These are phyloP conservation scores for Chloropsis hardwickii DNA, from an alignment of 2,113 vertebrate genomes.

Conservation along the genomic window DNA sequence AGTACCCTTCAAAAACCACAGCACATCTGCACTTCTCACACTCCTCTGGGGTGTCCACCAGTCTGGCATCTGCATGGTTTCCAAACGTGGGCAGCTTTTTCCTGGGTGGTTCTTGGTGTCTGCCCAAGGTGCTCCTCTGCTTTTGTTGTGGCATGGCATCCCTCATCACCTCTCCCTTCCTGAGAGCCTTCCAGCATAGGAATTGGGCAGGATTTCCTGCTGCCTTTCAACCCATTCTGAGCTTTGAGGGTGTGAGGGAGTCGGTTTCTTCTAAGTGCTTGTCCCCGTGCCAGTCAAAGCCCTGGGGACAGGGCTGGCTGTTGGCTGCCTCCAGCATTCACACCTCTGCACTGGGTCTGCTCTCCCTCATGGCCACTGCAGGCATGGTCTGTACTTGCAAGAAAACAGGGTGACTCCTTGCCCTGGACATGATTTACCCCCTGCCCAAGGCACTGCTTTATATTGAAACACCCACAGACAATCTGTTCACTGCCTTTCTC, in stretches of 20 bases:
- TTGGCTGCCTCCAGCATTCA: background rate
- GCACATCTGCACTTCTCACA: background rate
- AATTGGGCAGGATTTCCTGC: slow-evolving; percentile 48
- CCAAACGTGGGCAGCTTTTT: background rate
- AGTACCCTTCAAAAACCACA: background rate
- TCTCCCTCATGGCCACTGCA: fast-evolving
- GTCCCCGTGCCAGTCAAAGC: slow-evolving; percentile 18
- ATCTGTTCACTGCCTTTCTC: background rate
- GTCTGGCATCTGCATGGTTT: background rate
- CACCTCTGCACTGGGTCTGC: background rate
- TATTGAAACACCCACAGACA: background rate
- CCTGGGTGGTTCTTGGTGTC: background rate
- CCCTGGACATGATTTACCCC: background rate
- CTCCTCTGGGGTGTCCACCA: background rate
- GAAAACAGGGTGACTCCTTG: background rate
- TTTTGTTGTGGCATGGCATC: background rate
- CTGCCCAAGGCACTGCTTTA: background rate
- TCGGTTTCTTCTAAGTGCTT: background rate
- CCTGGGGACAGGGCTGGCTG: background rate
- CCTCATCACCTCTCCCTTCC: background rate
- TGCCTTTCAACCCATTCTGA: slow-evolving; percentile 32
- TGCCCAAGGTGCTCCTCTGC: background rate
- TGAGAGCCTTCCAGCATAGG: background rate
- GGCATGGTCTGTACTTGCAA: background rate
- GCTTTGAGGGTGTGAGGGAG: slow-evolving; percentile 4